Evolutionary conservation across 2,888 invertebrate species (phyloP).

Genomic region (Ichneumoninae sp.): DNA sequence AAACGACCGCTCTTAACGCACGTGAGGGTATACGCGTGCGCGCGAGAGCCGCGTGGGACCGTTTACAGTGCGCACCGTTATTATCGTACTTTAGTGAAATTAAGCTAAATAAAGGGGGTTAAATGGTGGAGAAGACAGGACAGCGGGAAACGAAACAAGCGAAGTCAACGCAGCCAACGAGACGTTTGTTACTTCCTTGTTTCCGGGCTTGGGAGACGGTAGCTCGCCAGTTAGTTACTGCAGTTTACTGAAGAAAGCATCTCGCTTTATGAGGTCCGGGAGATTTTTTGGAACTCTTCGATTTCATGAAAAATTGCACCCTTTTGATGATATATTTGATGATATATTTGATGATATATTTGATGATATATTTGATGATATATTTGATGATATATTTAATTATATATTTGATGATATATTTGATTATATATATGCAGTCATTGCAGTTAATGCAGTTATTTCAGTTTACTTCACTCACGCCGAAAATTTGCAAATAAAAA

Average conservation of each 20-base stretch:
- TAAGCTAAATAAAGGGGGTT: slow-evolving; percentile 44
- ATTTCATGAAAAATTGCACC: no score
- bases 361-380: no score
- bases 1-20: slow-evolving; percentile 63
- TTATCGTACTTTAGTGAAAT: slow-evolving; percentile 51
- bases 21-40: slow-evolving; percentile 2
- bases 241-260: background rate
- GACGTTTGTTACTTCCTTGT: slow-evolving; percentile 39
- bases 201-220: background rate
- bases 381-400: no score
- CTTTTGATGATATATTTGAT: background rate
- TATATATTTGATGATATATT: no score
- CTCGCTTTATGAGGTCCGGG: no score
- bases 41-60: slow-evolving; percentile 63
- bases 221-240: background rate
- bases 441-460: no score
- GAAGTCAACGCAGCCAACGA: slow-evolving; percentile 30
- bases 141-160: background rate
- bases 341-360: background rate
- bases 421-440: no score
- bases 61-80: slow-evolving; percentile 51
- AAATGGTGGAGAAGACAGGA: slow-evolving; percentile 24
- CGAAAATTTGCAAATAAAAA: no score
- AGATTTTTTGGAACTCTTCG: no score
- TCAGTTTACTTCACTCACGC: no score